Evolutionary conservation across 2,888 invertebrate species (phyloP).

Genomic region (Epinotia demarniana): DNA sequence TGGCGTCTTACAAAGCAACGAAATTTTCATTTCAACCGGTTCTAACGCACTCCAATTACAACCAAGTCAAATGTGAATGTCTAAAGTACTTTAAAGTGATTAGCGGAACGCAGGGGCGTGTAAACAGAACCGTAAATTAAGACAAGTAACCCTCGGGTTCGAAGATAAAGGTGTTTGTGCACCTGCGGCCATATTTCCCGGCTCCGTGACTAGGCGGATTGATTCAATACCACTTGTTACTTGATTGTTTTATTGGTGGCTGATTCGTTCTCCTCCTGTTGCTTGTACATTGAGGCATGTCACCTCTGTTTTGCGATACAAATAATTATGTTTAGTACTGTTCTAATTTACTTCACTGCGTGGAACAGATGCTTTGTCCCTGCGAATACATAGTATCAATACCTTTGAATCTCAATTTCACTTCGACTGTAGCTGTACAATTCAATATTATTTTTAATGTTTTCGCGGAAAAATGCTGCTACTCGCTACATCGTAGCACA

Average conservation of each 20-base stretch:
- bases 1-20: too few relatives aligned
- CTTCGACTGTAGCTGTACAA: too few relatives aligned
- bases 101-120: slow-evolving; percentile 28
- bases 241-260: slow-evolving; percentile 7
- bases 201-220: slow-evolving; percentile 23
- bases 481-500: too few relatives aligned
- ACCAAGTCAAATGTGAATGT: slow-evolving; percentile 1
- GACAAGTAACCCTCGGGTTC: slow-evolving; percentile 22
- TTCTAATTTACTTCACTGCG: too few relatives aligned
- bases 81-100: slow-evolving; percentile 29
- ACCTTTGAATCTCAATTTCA: too few relatives aligned
- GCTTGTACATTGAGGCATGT: neutral
- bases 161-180: slow-evolving; percentile 28
- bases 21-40: neutral
- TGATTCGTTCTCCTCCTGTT: neutral
- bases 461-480: too few relatives aligned
- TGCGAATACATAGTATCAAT: too few relatives aligned
- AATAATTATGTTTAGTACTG: too few relatives aligned
- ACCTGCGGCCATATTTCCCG: slow-evolving; percentile 27
- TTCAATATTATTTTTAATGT: too few relatives aligned
- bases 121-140: slow-evolving; percentile 33
- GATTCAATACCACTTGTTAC: slow-evolving; percentile 35
- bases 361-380: too few relatives aligned
- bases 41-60: slow-evolving; percentile 3
- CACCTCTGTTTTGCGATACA: neutral